Base-by-base conservation (phyloP, 2,113 vertebrate genomes). In the Platysternon megacephalum region DNA sequence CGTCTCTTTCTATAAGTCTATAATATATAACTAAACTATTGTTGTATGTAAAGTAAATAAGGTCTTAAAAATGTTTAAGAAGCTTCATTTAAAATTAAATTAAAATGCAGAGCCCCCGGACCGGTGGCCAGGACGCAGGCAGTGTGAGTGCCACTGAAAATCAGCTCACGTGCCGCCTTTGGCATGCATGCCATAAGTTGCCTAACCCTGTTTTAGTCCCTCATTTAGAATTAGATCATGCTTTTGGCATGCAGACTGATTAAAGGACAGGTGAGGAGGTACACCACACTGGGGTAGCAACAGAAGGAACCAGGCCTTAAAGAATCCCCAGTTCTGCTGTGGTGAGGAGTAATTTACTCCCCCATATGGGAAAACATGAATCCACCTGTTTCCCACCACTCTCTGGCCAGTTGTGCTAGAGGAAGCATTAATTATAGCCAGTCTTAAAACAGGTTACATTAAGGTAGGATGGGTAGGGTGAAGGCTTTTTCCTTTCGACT, bases 251-350 rank as follows among this genome's bases (percentile, higher is more conserved):
- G 32, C 17, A 52, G 14, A 84, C 85, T 91, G 85, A 93, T 92
- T 96, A 92, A 86, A 94, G 35, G 91, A 55, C 13, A 90, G 68
- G 80, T 91, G 91, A 90, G 88, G 95, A 93, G 49, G 19, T 39
- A 72, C 16, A 61, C 79, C 84, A 79, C 21, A 11, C 39, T 42
- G 42, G 24, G 72, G 48, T 8, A 95, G 12, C 19, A 82, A 28
- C n/a, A 82, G 24, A 17, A 56, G 13, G 4, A 82, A 44, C n/a
- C n/a, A 21, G 14, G 26, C 26, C n/a, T 42, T 55, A 52, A 24
- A 65, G 68, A 90, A 44, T 72, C 80, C 44, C 11, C 74, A 46
- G 24, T 26, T 58, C 86, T 49, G 7, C 29, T 92, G 4, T 68
- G 29, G 53, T 58, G 85, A 55, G 80, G 19, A 85, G 9, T 17